A percentile compares a stretch with the other conserved stretches of the same genome.
These are phyloP conservation scores for Enteromius anoplus DNA, from an alignment of 2,797 vertebrate species.

Conservation along the genomic window DNA sequence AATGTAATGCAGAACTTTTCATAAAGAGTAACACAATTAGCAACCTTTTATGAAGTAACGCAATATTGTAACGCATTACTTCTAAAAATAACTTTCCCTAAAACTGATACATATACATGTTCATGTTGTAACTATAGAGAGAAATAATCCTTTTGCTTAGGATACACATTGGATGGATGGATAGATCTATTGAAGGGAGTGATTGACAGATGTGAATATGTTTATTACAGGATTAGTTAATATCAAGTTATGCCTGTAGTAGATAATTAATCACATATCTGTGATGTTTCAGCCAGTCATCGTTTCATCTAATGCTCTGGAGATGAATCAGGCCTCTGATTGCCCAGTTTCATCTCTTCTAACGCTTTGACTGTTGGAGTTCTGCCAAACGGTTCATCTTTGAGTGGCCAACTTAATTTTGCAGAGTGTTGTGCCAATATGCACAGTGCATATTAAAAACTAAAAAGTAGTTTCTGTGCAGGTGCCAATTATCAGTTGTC, in stretches of 20 bases:
- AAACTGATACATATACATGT: not conserved
- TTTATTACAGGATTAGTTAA: not conserved
- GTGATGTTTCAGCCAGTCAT: constrained; percentile 5
- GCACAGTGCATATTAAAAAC: not conserved
- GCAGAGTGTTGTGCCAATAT: not conserved
- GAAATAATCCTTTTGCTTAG: not conserved
- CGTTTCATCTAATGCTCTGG: constrained; percentile 4
- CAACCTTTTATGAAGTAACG: not conserved
- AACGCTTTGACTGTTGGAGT: not conserved
- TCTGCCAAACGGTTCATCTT: constrained; percentile 6
- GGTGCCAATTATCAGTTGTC: not conserved
- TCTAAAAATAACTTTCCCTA: not conserved
- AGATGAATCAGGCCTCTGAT: not conserved
- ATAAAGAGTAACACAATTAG: not conserved
- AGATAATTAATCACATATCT: not conserved
- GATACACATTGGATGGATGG: not conserved
- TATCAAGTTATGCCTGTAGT: not conserved
- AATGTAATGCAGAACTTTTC: not conserved
- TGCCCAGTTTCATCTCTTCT: not conserved
- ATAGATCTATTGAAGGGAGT: not conserved
- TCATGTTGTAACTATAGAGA: not conserved
- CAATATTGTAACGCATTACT: not conserved
- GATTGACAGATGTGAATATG: not conserved
- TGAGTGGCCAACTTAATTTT: not conserved
- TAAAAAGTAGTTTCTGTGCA: not conserved